These are phyloP conservation scores for Tolypeutes matacus DNA, from an alignment of 2,797 vertebrate species.

Conservation along the genomic window DNA sequence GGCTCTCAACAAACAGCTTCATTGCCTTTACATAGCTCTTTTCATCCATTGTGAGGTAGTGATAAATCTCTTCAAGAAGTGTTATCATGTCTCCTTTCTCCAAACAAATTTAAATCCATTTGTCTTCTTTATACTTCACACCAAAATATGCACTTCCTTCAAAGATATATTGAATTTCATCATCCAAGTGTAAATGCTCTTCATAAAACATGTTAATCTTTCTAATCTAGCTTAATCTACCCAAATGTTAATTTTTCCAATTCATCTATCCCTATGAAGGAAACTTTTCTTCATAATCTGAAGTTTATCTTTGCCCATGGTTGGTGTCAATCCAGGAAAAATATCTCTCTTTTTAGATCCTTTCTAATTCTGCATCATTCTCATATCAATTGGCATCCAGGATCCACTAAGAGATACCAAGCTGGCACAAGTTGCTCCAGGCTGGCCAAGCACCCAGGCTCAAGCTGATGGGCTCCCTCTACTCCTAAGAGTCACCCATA, in stretches of 20 bases:
- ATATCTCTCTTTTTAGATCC: constrained; percentile 91
- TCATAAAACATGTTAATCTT: constrained; percentile 92
- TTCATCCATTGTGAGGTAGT: constrained; percentile 91
- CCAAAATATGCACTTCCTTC: constrained; percentile 93
- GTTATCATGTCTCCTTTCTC: constrained; percentile 93
- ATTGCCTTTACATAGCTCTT: constrained; percentile 94
- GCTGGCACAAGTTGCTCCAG: not conserved
- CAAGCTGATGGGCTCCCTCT: not conserved
- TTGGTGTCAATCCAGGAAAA: constrained; percentile 81
- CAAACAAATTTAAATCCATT: constrained; percentile 93
- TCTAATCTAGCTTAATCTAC: no score
- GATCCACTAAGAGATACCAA: constrained; percentile 78
- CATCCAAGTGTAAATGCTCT: constrained; percentile 93
- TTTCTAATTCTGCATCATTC: constrained; percentile 84
- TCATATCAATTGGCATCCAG: constrained; percentile 90
- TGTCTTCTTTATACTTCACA: constrained; percentile 90
- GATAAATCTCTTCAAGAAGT: constrained; percentile 92
- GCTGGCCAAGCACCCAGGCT: not conserved
- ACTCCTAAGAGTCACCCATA: not conserved
- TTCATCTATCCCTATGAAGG: rapidly evolving
- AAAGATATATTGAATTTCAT: constrained; percentile 94
- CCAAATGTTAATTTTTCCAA: not conserved
- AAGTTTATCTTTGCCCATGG: constrained; percentile 84
- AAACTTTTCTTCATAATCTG: constrained; percentile 94
- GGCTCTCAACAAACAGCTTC: constrained; percentile 93